Base-by-base conservation (phyloP, 2,113 vertebrate genomes). In the Sylvicapra grimmia region DNA sequence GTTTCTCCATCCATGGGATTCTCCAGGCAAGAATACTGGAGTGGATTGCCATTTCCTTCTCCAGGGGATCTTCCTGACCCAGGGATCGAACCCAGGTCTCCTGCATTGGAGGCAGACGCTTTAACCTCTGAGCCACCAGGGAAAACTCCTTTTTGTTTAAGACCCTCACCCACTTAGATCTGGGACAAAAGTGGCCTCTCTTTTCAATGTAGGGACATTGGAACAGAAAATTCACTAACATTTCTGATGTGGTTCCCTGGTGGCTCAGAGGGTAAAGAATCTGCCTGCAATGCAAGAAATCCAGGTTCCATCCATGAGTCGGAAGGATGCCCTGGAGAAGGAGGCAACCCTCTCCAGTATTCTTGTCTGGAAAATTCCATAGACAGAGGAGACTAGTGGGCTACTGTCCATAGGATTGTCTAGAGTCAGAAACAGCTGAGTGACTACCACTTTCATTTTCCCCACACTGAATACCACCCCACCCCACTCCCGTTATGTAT, bases 401-500 rank as follows among this genome's bases (percentile, higher is more conserved):
- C 68, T 72, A 72, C 9, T 40, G n/a, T 72, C 33, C 19, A 23
- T 23, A 36, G 19, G 68, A 36, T 1, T 72, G n/a, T 72, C 19
- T 72, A 72, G 68, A 72, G 33, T 72, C 68, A 40, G 68, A 72
- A 72, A 72, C 68, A 40, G 23, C 19, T 72, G 68, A 36, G 19
- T 23, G 68, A 72, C n/a, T 72, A 40, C 21, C n/a, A 12, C 68
- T 23, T 68, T 40, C 68, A 72, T 72, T 72, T 72, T 6, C n/a
- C n/a, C n/a, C n/a, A 72, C n/a, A 72, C 19, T 40, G n/a, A 72
- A 40, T 23, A 40, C n/a, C n/a, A 12, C n/a, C 10, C 19, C 10
- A 72, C 4, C 19, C 19, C 10, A 72, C 19, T n/a, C 68, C 19
- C 5, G 0, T 40, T 23, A 72, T 19, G 25, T 49, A 2, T 27